Evolutionary conservation across 1,140 invertebrate species (phyloP).

Genomic region (Metaphire vulgaris): DNA sequence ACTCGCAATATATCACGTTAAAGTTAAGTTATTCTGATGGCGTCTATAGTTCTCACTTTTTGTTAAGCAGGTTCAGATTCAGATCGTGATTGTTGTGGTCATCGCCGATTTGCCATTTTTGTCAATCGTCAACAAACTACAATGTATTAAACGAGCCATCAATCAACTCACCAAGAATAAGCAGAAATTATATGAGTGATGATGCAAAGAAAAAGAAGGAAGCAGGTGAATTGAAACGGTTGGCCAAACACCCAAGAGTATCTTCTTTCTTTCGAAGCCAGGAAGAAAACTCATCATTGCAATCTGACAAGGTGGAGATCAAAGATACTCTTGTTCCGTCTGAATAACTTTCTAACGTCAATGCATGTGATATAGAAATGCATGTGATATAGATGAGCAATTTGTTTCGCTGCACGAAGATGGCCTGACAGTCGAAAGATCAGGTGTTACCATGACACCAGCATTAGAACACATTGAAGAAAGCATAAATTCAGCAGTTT

Average conservation of each 20-base stretch:
- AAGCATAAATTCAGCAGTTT: background rate
- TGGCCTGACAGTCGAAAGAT: background rate
- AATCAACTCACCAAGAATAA: background rate
- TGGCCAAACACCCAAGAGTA: background rate
- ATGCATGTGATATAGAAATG: background rate
- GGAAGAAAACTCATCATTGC: background rate
- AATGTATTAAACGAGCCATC: background rate
- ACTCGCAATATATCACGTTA: no score
- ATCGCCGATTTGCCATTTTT: no score
- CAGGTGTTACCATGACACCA: background rate
- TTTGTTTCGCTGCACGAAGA: background rate
- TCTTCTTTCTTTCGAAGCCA: background rate
- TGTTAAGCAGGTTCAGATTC: no score
- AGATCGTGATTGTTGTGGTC: no score
- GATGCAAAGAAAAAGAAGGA: background rate
- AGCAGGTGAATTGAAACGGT: background rate
- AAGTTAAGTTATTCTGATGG: no score
- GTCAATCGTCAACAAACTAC: no score
- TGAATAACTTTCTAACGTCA: background rate
- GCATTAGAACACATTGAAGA: background rate
- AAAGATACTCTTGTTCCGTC: background rate
- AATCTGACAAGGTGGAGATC: background rate
- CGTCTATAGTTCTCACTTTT: no score
- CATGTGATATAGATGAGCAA: background rate
- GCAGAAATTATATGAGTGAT: background rate